Percentiles rank a stretch among this genome's conserved stretches.
phyloP scores from a whole-genome alignment of 1,140 invertebrate genomes.

The Drosophila santomea region DNA sequence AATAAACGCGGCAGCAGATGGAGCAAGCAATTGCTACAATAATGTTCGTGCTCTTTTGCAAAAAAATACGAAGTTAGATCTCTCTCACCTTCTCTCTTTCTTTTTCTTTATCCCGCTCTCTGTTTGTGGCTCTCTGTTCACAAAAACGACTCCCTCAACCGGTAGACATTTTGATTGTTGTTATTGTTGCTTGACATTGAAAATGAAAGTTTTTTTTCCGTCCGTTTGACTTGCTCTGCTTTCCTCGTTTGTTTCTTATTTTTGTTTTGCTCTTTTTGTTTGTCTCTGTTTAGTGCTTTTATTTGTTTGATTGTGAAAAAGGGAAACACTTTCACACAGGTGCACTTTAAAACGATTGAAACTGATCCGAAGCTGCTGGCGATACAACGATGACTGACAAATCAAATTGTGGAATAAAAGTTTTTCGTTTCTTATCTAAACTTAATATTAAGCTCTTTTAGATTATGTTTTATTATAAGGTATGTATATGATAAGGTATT shows the following conservation, averaged over 20 bases:
- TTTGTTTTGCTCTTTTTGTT: slow-evolving; percentile 17
- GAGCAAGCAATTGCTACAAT: background rate
- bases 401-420: background rate
- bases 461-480: too few species aligned
- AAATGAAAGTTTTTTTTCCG: slow-evolving; percentile 65
- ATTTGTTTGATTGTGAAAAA: slow-evolving; percentile 6
- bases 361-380: background rate
- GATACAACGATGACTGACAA: background rate
- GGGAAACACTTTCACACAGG: slow-evolving; percentile 7
- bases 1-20: background rate
- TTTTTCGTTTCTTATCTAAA: background rate
- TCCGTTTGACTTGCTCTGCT: slow-evolving; percentile 24
- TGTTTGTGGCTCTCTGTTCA: slow-evolving; percentile 32
- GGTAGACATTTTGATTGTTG: slow-evolving; percentile 8
- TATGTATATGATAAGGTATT: too few species aligned
- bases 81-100: background rate
- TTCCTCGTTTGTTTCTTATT: slow-evolving; percentile 14
- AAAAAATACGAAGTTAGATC: background rate
- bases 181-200: slow-evolving; percentile 64
- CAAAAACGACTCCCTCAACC: slow-evolving; percentile 22
- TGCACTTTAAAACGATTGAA: background rate
- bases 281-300: slow-evolving; percentile 10
- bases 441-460: background rate
- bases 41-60: background rate
- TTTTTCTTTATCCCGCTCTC: slow-evolving; percentile 12